Percentiles rank a stretch among this genome's conserved stretches.
Conservation (phyloP, 2,113 vertebrate genomes). For the Chiloscyllium plagiosum region DNA sequence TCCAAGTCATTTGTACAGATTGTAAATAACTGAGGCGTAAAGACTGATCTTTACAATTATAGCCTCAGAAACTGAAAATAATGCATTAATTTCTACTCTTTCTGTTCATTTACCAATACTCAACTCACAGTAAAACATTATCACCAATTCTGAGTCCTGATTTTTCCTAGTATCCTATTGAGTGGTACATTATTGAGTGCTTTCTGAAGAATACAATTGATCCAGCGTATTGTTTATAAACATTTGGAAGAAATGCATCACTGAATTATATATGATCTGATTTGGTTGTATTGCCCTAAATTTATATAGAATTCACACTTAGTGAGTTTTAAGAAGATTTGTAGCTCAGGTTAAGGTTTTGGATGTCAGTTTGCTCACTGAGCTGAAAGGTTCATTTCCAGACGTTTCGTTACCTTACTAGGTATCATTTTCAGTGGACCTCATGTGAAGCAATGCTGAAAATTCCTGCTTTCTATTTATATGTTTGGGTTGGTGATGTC, state of each 20-base stretch:
- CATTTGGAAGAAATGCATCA: not conserved
- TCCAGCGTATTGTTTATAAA: not conserved
- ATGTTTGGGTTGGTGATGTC: no score
- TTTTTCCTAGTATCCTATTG: not conserved
- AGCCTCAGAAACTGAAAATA: not conserved
- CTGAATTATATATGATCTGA: no score
- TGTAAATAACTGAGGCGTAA: not conserved
- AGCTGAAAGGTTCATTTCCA: no score
- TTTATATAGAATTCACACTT: not conserved
- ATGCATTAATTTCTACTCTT: not conserved
- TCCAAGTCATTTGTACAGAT: not conserved
- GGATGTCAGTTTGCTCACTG: no score
- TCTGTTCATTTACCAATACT: not conserved
- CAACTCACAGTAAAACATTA: not conserved
- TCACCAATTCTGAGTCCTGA: not conserved
- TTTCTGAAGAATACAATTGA: not conserved
- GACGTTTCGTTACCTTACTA: no score
- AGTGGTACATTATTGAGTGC: not conserved
- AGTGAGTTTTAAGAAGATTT: no score
- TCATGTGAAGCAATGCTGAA: no score
- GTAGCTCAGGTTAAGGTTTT: no score
- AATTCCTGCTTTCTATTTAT: no score
- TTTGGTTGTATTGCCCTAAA: not conserved
- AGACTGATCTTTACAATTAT: not conserved
- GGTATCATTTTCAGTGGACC: no score